Evolutionary conservation across 37 sponge, comb jelly and placozoan genomes (phyloP).

Genomic region (Halisarca cf. caerulea): DNA sequence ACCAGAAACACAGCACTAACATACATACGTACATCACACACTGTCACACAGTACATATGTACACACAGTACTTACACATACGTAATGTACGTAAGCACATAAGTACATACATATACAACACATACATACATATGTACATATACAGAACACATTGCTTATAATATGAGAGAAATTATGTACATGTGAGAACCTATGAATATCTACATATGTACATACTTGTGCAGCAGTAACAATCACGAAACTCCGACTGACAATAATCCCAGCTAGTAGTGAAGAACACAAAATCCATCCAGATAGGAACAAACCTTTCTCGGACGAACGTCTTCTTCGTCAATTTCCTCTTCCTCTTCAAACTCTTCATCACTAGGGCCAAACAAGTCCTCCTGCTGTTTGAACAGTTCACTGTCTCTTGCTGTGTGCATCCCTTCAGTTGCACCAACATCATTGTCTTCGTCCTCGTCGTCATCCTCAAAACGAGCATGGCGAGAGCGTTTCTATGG

Average conservation of each 20-base stretch:
- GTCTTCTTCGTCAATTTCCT: background rate
- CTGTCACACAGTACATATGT: no score
- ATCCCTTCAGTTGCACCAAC: no score
- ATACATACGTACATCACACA: no score
- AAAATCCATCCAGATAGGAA: background rate
- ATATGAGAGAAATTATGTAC: no score
- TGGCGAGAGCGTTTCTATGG: constrained; percentile 29
- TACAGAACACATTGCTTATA: no score
- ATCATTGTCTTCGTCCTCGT: constrained; percentile 68
- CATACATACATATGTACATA: no score
- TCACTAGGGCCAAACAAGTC: constrained; percentile 62
- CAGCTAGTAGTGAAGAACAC: background rate
- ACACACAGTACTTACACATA: no score
- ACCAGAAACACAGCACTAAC: no score
- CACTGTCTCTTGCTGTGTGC: no score
- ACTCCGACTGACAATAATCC: background rate
- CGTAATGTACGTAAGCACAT: no score
- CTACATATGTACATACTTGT: no score
- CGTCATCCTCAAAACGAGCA: constrained; percentile 60
- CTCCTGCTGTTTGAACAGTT: background rate
- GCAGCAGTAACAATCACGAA: background rate
- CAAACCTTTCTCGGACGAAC: background rate
- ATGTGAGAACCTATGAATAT: background rate
- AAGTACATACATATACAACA: no score
- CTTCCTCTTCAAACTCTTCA: constrained; percentile 52